Conservation (phyloP, 53 echinoderm and acorn worm genomes). For the Holothuria leucospilota region DNA sequence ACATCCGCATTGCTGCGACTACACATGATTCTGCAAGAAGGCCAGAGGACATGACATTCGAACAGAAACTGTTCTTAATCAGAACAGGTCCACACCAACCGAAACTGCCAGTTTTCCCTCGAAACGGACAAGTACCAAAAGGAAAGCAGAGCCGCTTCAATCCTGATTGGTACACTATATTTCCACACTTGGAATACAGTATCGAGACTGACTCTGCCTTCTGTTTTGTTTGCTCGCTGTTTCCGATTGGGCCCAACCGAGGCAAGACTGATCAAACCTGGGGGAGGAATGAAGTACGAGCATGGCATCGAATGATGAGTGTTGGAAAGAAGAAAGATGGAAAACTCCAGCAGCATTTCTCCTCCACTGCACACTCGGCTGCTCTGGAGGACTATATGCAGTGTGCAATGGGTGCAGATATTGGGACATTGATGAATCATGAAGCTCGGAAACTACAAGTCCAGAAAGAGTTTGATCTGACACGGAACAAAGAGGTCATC, state of each 20-base stretch:
- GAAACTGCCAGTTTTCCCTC: neutral
- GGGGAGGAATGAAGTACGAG: neutral
- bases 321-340: neutral
- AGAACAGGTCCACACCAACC: constrained; percentile 7
- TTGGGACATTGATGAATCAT: no score
- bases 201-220: no score
- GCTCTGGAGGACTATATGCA: no score
- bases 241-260: no score
- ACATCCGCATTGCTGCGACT: neutral
- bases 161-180: neutral
- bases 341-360: constrained; percentile 7
- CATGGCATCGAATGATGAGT: neutral
- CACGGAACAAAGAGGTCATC: no score
- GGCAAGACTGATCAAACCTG: neutral
- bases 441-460: no score
- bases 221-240: no score
- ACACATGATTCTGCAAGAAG: constrained; percentile 5
- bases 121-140: neutral
- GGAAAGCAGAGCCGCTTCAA: constrained; percentile 15
- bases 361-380: neutral
- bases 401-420: no score
- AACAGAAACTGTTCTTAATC: constrained; percentile 5
- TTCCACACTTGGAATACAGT: neutral
- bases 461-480: no score
- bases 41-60: constrained; percentile 12